Percentiles rank a stretch among this genome's conserved stretches.
Conservation (phyloP, 92 coral and sea anemone species). For the Paramuricea clavata region DNA sequence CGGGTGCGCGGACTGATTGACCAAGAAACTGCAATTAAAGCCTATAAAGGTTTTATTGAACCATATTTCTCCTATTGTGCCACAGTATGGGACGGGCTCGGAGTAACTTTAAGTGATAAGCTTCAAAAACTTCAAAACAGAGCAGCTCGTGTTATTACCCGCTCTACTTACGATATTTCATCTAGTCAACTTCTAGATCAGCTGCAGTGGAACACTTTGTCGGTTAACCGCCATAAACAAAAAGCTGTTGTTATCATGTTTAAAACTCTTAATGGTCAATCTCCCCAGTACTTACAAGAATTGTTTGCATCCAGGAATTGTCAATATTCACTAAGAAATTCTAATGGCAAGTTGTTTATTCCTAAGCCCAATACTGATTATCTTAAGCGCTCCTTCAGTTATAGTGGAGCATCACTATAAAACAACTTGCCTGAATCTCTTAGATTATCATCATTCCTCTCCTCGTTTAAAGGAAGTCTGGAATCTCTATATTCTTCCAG, state of each 20-base stretch:
- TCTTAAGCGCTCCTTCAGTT: constrained; percentile 16
- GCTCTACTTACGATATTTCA: not conserved
- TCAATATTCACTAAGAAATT: not conserved
- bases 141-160: constrained; percentile 38
- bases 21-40: too few relatives aligned
- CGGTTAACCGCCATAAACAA: constrained; percentile 42
- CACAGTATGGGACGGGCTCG: too few relatives aligned
- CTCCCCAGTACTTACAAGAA: not conserved
- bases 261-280: not conserved
- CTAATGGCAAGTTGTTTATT: not conserved
- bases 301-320: not conserved
- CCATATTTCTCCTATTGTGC: too few relatives aligned
- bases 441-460: not conserved
- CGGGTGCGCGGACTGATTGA: not conserved
- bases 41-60: too few relatives aligned
- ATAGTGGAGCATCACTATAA: not conserved
- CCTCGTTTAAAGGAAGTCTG: too few relatives aligned
- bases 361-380: not conserved
- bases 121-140: constrained; percentile 28
- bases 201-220: constrained; percentile 50
- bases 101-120: too few relatives aligned
- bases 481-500: too few relatives aligned
- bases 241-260: not conserved
- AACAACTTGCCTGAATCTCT: constrained; percentile 18
- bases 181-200: constrained; percentile 5